These are phyloP conservation scores for Dromas ardeola DNA, from an alignment of 2,113 vertebrate genomes.

Conservation along the genomic window DNA sequence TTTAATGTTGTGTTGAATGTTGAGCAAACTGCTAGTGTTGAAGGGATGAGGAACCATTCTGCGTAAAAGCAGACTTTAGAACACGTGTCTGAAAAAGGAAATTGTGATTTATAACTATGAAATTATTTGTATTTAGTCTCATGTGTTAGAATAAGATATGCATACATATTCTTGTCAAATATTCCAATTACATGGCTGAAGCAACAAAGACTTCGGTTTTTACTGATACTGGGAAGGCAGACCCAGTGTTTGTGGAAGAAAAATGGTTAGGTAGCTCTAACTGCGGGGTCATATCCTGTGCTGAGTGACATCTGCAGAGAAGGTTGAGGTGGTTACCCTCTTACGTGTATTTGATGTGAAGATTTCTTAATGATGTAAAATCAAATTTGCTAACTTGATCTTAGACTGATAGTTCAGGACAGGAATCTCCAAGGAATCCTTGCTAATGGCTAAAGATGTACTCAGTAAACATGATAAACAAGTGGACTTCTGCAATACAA, in stretches of 20 bases:
- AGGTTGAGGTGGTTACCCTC: neutral
- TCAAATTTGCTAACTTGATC: neutral
- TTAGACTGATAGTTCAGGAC: neutral
- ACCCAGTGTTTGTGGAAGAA: neutral
- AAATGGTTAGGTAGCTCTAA: neutral
- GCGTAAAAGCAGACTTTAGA: neutral
- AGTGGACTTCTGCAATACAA: neutral
- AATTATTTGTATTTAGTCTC: neutral
- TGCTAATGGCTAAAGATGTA: neutral
- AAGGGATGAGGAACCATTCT: neutral
- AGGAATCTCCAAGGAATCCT: neutral
- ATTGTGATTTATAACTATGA: neutral
- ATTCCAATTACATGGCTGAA: neutral
- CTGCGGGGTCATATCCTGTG: neutral
- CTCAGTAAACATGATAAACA: neutral
- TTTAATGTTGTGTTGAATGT: neutral
- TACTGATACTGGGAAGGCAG: neutral
- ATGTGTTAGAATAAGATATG: neutral
- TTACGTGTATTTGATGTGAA: accelerated
- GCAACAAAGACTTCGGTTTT: neutral
- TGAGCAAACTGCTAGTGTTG: neutral
- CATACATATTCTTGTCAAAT: neutral
- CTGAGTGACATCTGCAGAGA: neutral
- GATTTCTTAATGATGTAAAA: neutral
- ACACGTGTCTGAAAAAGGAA: neutral